A percentile compares a stretch with the other conserved stretches of the same genome.
Evolutionary conservation across 1,140 invertebrate species (phyloP).

Genomic region (Caligus rogercresseyi): DNA sequence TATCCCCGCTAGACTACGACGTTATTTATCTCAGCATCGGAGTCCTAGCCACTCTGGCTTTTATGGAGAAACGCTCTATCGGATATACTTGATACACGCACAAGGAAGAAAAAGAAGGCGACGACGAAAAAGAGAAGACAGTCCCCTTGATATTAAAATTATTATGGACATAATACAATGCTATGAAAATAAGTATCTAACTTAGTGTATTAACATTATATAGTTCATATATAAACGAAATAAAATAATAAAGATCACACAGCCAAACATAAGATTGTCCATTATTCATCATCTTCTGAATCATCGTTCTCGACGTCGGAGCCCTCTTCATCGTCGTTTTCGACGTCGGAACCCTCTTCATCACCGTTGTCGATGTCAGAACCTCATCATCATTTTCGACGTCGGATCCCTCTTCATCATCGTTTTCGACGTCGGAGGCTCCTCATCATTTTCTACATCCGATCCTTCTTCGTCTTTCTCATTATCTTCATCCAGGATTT

Average conservation of each 20-base stretch:
- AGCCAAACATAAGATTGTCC: no score
- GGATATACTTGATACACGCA: neutral
- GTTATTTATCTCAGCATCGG: neutral
- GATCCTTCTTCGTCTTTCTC: conserved; percentile 1
- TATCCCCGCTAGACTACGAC: neutral
- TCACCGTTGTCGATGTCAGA: no score
- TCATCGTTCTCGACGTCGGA: no score
- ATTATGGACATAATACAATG: no score
- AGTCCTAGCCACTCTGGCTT: neutral
- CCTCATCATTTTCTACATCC: conserved; percentile 2
- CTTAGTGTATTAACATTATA: no score
- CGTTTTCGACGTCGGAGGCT: no score
- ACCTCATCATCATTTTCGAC: conserved; percentile 6
- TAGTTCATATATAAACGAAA: no score
- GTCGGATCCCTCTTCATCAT: neutral
- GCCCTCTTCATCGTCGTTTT: conserved; percentile 3
- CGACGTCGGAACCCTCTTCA: neutral
- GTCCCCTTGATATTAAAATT: no score
- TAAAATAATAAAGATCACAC: no score
- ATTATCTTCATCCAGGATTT: neutral
- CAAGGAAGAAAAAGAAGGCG: neutral
- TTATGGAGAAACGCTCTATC: neutral
- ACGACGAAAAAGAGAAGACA: no score
- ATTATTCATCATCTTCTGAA: neutral
- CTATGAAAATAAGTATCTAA: no score